A percentile compares a stretch with the other conserved stretches of the same genome.
Evolutionary conservation across 2,797 vertebrate genomes (phyloP).

Genomic region (Nyctalus aviator): DNA sequence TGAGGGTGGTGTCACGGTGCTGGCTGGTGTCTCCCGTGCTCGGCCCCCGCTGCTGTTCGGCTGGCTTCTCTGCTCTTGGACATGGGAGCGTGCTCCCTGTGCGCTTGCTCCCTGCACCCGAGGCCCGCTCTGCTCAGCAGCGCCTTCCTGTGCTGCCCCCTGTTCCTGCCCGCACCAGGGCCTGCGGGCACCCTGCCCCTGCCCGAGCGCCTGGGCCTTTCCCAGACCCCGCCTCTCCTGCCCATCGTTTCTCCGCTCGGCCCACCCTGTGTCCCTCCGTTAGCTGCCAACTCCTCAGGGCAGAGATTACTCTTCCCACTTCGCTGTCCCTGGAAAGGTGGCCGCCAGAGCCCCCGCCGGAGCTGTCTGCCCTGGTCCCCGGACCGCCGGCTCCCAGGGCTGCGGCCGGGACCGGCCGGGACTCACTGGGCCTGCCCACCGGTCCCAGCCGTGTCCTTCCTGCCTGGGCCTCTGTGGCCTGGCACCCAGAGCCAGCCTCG

Average conservation of each 20-base stretch:
- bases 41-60: rapidly evolving
- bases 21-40: neutral
- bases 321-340: neutral
- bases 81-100: rapidly evolving
- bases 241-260: neutral
- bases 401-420: no score
- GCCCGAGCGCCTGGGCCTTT: neutral
- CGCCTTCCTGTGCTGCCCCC: neutral
- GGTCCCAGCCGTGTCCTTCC: neutral
- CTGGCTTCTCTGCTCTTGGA: neutral
- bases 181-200: neutral
- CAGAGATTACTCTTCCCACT: neutral
- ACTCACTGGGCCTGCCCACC: neutral
- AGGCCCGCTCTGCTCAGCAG: no score
- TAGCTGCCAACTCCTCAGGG: neutral
- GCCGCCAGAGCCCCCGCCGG: neutral
- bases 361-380: no score
- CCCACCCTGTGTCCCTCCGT: neutral
- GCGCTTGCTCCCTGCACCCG: no score
- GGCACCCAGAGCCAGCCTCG: rapidly evolving
- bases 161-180: neutral
- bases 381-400: neutral
- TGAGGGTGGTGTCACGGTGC: neutral
- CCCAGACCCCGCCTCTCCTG: neutral
- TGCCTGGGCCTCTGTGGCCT: neutral